Conservation (phyloP, 1,140 invertebrate genomes). For the Drosophila carrolli region DNA sequence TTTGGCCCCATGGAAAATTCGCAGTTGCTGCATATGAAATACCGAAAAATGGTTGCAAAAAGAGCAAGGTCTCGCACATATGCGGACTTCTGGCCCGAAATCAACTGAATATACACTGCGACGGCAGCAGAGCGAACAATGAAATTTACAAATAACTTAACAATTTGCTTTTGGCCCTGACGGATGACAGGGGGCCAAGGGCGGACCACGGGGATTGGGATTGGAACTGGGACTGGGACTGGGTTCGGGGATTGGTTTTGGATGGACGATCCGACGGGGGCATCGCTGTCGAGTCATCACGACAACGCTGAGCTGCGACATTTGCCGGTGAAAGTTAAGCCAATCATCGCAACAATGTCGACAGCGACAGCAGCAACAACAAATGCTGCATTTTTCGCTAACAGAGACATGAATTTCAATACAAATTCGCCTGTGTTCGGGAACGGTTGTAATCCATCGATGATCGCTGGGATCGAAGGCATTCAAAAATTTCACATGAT, state of each 20-base stretch:
- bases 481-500: conserved; percentile 53
- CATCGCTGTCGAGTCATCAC: conserved; percentile 44
- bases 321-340: conserved; percentile 73
- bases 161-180: conserved; percentile 76
- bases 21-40: conserved; percentile 58
- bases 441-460: conserved; percentile 43
- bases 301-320: conserved; percentile 40
- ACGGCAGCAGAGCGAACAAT: conserved; percentile 45
- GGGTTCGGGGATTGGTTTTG: conserved; percentile 3
- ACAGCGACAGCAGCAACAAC: conserved; percentile 38
- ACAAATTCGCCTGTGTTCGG: conserved; percentile 39
- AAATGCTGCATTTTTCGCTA: conserved; percentile 51
- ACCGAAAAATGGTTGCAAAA: conserved; percentile 32
- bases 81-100: conserved; percentile 27
- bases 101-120: conserved; percentile 43
- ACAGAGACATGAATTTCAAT: conserved; percentile 79
- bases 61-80: conserved; percentile 20
- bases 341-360: conserved; percentile 72
- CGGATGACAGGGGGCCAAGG: conserved; percentile 33
- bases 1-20: conserved; percentile 61
- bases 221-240: conserved; percentile 12
- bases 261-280: conserved; percentile 12
- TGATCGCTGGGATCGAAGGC: conserved; percentile 44
- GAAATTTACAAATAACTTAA: conserved; percentile 80
- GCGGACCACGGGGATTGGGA: not conserved